Percentiles rank a stretch among this genome's conserved stretches.
Evolutionary conservation across 2,888 invertebrate species (phyloP).

Genomic region (Cataglyphis albicans): DNA sequence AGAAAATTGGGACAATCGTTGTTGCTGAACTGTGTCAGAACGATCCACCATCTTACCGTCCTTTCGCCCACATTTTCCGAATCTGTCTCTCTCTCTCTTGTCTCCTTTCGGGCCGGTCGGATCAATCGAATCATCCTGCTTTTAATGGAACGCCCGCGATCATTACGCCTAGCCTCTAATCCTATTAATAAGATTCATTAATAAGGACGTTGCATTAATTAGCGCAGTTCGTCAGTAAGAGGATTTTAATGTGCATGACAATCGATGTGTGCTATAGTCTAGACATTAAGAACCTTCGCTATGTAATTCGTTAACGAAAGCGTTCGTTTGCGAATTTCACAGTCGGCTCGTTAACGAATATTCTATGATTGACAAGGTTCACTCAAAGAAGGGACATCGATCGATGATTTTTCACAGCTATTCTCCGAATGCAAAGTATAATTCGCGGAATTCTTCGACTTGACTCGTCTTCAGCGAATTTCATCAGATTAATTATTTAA

Average conservation of each 20-base stretch:
- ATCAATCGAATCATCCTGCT: not conserved
- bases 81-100: not conserved
- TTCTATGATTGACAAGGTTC: constrained; percentile 4
- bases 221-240: not conserved
- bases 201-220: not conserved
- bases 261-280: not conserved
- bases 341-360: constrained; percentile 12
- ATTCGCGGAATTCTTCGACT: not conserved
- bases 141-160: constrained; percentile 14
- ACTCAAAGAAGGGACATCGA: not conserved
- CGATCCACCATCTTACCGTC: constrained; percentile 23
- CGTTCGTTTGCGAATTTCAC: constrained; percentile 7
- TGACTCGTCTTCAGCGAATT: not conserved
- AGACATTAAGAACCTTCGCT: not conserved
- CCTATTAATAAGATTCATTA: not conserved
- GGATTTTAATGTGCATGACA: not conserved
- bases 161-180: not conserved
- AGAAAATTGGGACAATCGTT: not conserved
- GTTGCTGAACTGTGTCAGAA: constrained; percentile 9
- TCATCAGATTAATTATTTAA: constrained; percentile 7
- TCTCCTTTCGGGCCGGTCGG: not conserved
- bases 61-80: constrained; percentile 21
- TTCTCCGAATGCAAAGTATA: not conserved
- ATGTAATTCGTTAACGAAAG: constrained; percentile 1
- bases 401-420: not conserved